phyloP scores from a whole-genome alignment of 92 coral and sea anemone genomes.

The Epizoanthus stellaris region DNA sequence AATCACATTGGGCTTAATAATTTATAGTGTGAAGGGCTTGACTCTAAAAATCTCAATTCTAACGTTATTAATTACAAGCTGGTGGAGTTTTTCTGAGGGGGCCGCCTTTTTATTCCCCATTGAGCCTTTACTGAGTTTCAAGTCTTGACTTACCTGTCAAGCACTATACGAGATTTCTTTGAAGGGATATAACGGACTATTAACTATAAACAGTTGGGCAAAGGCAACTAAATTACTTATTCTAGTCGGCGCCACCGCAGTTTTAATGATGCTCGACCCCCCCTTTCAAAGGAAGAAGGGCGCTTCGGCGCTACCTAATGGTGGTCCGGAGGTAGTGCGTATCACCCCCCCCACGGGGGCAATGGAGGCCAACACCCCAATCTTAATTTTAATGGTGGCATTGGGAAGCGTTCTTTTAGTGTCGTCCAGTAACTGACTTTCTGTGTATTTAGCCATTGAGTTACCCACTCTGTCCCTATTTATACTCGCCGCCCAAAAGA shows the following conservation, averaged over 20 bases:
- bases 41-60: conserved; percentile 64
- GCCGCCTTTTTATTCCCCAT: conserved; percentile 52
- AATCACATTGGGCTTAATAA: conserved; percentile 56
- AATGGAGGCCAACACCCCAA: conserved; percentile 50
- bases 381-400: conserved; percentile 67
- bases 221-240: conserved; percentile 54
- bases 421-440: conserved; percentile 72
- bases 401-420: conserved; percentile 70
- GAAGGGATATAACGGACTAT: conserved; percentile 45
- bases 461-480: conserved; percentile 73
- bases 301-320: not conserved
- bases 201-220: conserved; percentile 64
- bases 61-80: conserved; percentile 63
- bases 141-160: too few relatives aligned
- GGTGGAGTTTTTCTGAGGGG: conserved; percentile 34
- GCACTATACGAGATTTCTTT: conserved; percentile 32
- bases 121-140: conserved; percentile 13
- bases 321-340: too few relatives aligned
- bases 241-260: conserved; percentile 62
- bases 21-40: conserved; percentile 65
- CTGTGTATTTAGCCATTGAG: conserved; percentile 77
- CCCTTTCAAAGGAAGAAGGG: too few relatives aligned
- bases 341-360: conserved; percentile 2
- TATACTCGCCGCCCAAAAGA: conserved; percentile 66
- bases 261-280: conserved; percentile 63